Evolutionary conservation across 2,113 vertebrate genomes (phyloP).

Genomic region (Todiramphus saurophagus): DNA sequence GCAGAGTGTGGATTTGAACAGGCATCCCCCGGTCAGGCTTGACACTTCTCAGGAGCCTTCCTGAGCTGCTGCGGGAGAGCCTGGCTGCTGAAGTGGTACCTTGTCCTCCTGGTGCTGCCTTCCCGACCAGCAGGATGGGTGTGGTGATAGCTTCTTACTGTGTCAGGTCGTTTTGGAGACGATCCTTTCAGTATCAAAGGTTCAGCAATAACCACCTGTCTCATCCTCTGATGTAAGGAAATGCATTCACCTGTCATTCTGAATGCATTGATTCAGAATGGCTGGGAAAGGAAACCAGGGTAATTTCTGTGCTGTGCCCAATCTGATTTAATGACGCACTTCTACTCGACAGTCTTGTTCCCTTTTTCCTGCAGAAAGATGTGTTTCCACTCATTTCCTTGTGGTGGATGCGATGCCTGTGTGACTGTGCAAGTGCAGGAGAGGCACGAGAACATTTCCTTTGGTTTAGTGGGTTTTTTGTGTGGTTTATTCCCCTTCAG

Average conservation of each 20-base stretch:
- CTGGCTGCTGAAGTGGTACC: neutral
- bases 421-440: neutral
- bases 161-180: neutral
- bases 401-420: neutral
- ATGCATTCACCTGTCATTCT: neutral
- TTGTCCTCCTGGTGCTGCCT: neutral
- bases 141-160: neutral
- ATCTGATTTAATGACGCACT: neutral
- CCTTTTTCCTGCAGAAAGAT: neutral
- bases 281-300: neutral
- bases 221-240: neutral
- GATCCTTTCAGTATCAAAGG: neutral
- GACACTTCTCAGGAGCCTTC: neutral
- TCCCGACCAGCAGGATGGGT: neutral
- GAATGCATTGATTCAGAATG: fast-evolving
- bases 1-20: fast-evolving
- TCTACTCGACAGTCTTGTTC: neutral
- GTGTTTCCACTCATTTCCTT: neutral
- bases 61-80: neutral
- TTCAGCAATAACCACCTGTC: neutral
- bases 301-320: neutral
- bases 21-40: fast-evolving
- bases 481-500: neutral
- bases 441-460: neutral
- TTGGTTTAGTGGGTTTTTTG: neutral